Percentiles rank a stretch among this genome's conserved stretches.
These are phyloP conservation scores for Lonchura striata DNA, from an alignment of 2,113 vertebrate species.

Conservation along the genomic window DNA sequence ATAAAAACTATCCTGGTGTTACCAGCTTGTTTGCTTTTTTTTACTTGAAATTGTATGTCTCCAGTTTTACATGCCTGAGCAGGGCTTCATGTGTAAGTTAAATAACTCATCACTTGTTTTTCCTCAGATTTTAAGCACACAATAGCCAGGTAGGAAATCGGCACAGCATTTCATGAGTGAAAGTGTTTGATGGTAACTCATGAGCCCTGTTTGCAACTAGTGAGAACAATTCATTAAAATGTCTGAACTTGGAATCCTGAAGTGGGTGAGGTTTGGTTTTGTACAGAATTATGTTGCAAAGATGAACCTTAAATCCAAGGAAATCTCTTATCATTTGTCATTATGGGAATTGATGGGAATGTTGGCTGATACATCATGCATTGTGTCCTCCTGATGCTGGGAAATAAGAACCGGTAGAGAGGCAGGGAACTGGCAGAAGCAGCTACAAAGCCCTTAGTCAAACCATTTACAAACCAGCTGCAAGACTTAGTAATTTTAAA, in stretches of 20 bases:
- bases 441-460: not conserved
- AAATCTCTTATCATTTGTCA: not conserved
- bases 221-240: not conserved
- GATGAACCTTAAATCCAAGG: not conserved
- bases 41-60: not conserved
- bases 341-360: not conserved
- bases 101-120: not conserved
- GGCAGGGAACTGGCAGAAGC: not conserved
- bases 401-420: not conserved
- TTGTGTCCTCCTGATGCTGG: not conserved
- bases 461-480: not conserved
- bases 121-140: not conserved
- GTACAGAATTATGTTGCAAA: not conserved
- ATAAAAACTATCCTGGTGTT: slow-evolving; percentile 65
- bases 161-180: not conserved
- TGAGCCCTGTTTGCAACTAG: not conserved
- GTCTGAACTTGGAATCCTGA: not conserved
- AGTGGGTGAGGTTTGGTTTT: not conserved
- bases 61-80: not conserved
- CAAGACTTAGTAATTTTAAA: not conserved
- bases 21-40: not conserved
- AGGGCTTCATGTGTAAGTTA: not conserved
- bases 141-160: not conserved
- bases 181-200: not conserved
- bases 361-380: not conserved